phyloP scores from a whole-genome alignment of 2,888 invertebrate species.

The Tuberolachnus salignus region DNA sequence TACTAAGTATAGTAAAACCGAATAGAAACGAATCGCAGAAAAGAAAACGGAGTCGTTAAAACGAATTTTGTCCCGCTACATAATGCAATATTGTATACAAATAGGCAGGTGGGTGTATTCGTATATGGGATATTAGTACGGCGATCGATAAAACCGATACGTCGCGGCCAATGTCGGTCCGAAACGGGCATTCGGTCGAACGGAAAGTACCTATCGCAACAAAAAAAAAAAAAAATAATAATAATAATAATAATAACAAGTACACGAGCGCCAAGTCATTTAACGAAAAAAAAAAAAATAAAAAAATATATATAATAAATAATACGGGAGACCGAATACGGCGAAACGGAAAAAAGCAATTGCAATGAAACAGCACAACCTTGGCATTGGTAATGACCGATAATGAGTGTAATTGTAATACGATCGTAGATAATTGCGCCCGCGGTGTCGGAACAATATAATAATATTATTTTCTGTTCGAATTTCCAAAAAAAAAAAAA shows the following conservation, averaged over 20 bases:
- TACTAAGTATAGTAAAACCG: too few relatives aligned
- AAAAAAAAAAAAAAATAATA: not conserved
- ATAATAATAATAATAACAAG: too few relatives aligned
- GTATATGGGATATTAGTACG: not conserved
- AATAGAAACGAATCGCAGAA: not conserved
- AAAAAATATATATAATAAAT: not conserved
- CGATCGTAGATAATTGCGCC: not conserved
- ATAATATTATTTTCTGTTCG: too few relatives aligned
- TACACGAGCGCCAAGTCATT: too few relatives aligned
- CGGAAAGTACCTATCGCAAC: conserved; percentile 9
- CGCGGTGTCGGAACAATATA: too few relatives aligned
- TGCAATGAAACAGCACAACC: not conserved
- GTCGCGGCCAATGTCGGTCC: not conserved
- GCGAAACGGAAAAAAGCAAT: not conserved
- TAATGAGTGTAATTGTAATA: conserved; percentile 17
- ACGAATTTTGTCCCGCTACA: not conserved
- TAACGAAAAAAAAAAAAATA: too few relatives aligned
- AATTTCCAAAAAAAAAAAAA: too few relatives aligned
- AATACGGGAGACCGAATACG: conserved; percentile 3
- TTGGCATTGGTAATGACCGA: conserved; percentile 40
- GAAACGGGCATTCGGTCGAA: conserved; percentile 10
- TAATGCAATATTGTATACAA: not conserved
- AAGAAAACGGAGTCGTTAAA: not conserved
- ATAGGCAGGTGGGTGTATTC: too few relatives aligned
- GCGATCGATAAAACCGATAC: not conserved